Percentiles rank a stretch among this genome's conserved stretches.
Evolutionary conservation across 2,888 invertebrate species (phyloP).

Genomic region (Rhodophaea formosa): DNA sequence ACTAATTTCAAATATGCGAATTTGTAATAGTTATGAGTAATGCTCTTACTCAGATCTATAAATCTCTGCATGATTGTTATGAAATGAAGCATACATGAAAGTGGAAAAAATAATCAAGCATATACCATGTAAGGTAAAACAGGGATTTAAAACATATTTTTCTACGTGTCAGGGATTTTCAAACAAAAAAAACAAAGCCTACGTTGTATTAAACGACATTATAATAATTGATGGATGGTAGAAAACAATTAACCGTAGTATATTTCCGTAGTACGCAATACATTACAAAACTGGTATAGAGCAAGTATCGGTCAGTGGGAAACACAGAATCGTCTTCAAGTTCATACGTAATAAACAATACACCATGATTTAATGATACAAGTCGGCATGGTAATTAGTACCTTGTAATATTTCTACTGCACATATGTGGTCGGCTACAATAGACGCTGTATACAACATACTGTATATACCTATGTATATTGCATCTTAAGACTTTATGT

Average conservation of each 20-base stretch:
- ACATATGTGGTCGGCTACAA: background rate
- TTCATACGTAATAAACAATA: constrained; percentile 1
- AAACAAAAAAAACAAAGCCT: background rate
- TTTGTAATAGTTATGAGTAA: no score
- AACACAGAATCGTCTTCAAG: constrained; percentile 1
- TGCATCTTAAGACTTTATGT: no score
- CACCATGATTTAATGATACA: background rate
- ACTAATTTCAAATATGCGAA: no score
- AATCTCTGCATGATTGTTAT: no score
- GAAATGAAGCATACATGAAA: no score
- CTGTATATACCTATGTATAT: no score
- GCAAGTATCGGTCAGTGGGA: background rate
- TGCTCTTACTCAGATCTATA: no score
- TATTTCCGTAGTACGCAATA: constrained; percentile 6
- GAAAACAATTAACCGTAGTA: constrained; percentile 2
- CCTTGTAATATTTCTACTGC: background rate
- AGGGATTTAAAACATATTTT: no score
- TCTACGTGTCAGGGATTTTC: no score
- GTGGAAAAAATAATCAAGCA: no score
- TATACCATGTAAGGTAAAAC: no score
- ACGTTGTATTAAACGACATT: background rate
- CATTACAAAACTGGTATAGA: background rate
- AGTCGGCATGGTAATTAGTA: background rate
- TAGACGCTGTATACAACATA: no score
- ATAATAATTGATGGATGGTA: background rate